phyloP scores from a whole-genome alignment of 2,888 invertebrate species.

The Pterostichus niger region DNA sequence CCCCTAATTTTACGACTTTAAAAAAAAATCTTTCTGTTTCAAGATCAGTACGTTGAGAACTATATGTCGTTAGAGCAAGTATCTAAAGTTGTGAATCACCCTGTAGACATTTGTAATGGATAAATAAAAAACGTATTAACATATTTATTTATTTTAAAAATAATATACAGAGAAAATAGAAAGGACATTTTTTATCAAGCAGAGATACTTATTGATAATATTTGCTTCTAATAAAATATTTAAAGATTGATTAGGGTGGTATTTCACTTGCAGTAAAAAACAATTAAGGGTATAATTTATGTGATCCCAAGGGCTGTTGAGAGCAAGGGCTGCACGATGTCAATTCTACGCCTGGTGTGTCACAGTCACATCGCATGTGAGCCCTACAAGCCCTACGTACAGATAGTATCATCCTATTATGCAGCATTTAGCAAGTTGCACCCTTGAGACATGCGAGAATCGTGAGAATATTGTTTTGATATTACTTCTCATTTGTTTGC shows the following conservation, averaged over 20 bases:
- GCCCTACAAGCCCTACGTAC: constrained; percentile 11
- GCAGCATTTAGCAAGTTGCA: constrained; percentile 71
- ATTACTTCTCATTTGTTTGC: constrained; percentile 34
- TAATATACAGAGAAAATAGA: too few relatives aligned
- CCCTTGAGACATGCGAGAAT: constrained; percentile 69
- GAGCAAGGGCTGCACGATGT: constrained; percentile 42
- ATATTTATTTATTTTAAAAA: too few relatives aligned
- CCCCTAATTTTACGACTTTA: too few relatives aligned
- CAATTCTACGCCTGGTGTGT: constrained; percentile 45
- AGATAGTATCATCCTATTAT: constrained; percentile 70
- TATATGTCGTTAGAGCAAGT: too few relatives aligned
- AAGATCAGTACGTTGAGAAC: too few relatives aligned
- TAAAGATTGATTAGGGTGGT: constrained; percentile 43
- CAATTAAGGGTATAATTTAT: constrained; percentile 60
- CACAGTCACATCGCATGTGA: neutral
- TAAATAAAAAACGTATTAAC: too few relatives aligned
- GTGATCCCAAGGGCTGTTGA: constrained; percentile 30
- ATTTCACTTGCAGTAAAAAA: constrained; percentile 28
- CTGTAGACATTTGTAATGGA: too few relatives aligned
- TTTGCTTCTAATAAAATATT: constrained; percentile 16
- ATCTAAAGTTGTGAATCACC: too few relatives aligned
- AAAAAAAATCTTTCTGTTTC: too few relatives aligned
- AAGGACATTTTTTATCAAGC: too few relatives aligned
- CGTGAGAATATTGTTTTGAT: constrained; percentile 52
- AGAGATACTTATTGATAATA: too few relatives aligned